phyloP scores from a whole-genome alignment of 2,113 vertebrate species.

The Leptobrachium leishanense region DNA sequence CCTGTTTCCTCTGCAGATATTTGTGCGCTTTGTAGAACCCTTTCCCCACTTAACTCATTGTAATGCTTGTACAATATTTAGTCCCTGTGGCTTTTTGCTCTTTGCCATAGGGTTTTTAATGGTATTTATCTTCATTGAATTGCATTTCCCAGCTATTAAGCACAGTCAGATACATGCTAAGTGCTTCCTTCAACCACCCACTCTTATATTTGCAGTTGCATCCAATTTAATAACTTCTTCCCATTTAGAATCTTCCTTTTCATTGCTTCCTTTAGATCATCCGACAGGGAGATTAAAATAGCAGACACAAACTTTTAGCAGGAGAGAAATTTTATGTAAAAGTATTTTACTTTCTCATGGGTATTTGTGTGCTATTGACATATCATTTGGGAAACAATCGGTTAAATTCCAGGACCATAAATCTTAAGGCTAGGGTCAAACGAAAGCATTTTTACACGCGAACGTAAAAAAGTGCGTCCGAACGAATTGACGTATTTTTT shows the following conservation, averaged over 20 bases:
- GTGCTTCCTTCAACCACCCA: conserved; percentile 23
- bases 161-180: conserved; percentile 41
- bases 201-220: conserved; percentile 15
- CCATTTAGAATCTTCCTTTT: conserved; percentile 42
- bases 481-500: no score
- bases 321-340: conserved; percentile 17
- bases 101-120: conserved; percentile 31
- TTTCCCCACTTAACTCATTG: conserved; percentile 39
- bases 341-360: conserved; percentile 24
- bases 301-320: conserved; percentile 18
- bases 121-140: conserved; percentile 44
- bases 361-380: no score
- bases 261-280: conserved; percentile 29
- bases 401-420: no score
- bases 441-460: no score
- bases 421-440: no score
- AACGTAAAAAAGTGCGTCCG: no score
- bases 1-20: conserved; percentile 6
- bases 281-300: conserved; percentile 26
- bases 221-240: conserved; percentile 36
- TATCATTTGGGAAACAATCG: no score
- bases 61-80: conserved; percentile 26
- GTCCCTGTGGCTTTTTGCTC: conserved; percentile 31
- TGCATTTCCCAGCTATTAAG: conserved; percentile 44
- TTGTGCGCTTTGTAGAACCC: conserved; percentile 6